Evolutionary conservation across 2,113 vertebrate genomes (phyloP), one percentile per base, ranked within the genome.

Genomic region (Proteles cristata): DNA sequence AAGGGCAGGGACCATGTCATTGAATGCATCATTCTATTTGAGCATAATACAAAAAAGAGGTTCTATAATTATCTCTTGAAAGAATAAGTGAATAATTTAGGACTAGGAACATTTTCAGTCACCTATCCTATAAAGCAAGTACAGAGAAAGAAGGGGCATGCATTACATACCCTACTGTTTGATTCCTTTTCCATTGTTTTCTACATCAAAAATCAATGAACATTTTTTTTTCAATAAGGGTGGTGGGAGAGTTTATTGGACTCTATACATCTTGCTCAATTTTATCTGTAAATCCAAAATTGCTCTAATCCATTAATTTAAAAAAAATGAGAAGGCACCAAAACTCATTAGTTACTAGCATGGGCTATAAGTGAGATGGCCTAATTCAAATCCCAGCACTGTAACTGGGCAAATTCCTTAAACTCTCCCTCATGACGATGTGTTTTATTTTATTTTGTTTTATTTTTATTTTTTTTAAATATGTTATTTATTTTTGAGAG

Each of bases 121-220:
- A 43, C 15, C 14, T 76, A 35, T 90, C 77, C 19, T 73, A 14
- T 66, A 73, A 55, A 35, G 6, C 39, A 90, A 81, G 12, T 28
- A 66, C 1, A 73, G 19, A 58, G 33, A 89, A 92, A 81, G 28
- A 88, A 25, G 14, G 5, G n/a, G 6, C 2, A n/a, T 76, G 33
- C 5, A 43, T 39, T 66, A 73, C 25, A 17, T n/a, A 71, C 9
- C 69, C 1, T 63, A 43, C 85, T 45, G 11, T 65, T 73, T 69
- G 28, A 35, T 84, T 76, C 25, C 74, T 66, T 90, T 95, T 87
- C 10, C 39, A 61, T n/a, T 88, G 33, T 31, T 79, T 84, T 84
- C 26, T 85, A 12, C 19, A 71, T 82, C 35, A 77, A 94, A 95
- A 93, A 77, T 58, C 73, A 76, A 90, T 33, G 86, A 83, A 80